Base-by-base conservation (phyloP, 1,140 invertebrate genomes). In the Drosophila rufa region DNA sequence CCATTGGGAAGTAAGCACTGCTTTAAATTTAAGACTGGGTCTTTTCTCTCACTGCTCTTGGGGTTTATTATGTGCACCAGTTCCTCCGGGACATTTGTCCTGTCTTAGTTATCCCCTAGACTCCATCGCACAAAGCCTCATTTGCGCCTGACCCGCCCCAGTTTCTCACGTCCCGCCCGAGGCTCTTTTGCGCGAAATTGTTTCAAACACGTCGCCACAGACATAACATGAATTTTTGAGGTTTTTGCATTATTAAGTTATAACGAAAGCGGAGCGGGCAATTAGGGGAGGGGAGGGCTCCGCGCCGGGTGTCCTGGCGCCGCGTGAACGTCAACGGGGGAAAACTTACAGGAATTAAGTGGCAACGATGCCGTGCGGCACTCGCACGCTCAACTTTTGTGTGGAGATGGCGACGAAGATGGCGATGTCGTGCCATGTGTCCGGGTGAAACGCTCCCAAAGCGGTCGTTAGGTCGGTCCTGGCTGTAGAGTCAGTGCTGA, bases 241-340 rank as follows among this genome's bases (percentile, higher is more conserved):
- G 74, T 80, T 43, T 79, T 69, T 89, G 64, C 80, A 84, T 87
- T 89, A 84, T 87, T 84, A 81, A 58, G 68, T 81, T 75, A 78
- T 80, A 80, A 84, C 77, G 57, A 89, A 80, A 84, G 58, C 69
- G 62, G 48, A 65, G 65, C 69, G 82, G 71, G 77, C 80, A 87
- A 87, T 89, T 89, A 87, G 80, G 68, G 67, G 68, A 48, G 27
- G 27, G 22, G 22, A 38, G 46, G 42, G 71, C 42, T 60, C 25
- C 30, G 40, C 12, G 50, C n/a, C 4, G 47, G 33, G 17, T 38
- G 48, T 47, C 27, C 50, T 58, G 43, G 58, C 68, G 27, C 15
- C 66, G 19, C 58, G 60, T 58, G 47, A 74, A 57, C 71, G 50
- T 66, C 56, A 76, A 62, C 80, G 46, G 74, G 84, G 85, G 84